A percentile compares a stretch with the other conserved stretches of the same genome.
Evolutionary conservation across 2,888 invertebrate species (phyloP).

Genomic region (Punctoribates punctum): DNA sequence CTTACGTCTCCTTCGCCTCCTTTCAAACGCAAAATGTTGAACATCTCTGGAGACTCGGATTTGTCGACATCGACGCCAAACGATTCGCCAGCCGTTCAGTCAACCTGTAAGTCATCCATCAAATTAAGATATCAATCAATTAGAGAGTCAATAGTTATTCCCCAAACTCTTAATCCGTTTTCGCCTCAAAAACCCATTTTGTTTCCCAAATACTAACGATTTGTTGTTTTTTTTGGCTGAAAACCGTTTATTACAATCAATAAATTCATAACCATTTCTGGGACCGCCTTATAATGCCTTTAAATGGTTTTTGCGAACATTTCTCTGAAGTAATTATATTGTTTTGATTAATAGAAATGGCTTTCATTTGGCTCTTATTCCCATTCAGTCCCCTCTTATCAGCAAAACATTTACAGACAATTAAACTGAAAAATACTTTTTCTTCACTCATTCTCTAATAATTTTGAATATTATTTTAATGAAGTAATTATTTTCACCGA

Average conservation of each 20-base stretch:
- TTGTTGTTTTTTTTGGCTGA: background rate
- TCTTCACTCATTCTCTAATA: background rate
- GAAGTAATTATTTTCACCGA: background rate
- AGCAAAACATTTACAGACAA: conserved; percentile 1
- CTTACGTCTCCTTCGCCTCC: conserved; percentile 3
- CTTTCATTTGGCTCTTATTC: background rate
- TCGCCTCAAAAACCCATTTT: background rate
- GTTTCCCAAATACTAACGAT: background rate
- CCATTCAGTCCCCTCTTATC: background rate
- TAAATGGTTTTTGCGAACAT: background rate
- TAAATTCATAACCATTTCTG: background rate
- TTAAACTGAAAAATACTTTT: background rate
- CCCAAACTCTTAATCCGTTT: background rate
- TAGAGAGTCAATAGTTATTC: background rate
- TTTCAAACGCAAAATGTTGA: conserved; percentile 23
- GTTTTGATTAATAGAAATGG: background rate
- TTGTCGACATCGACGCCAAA: conserved; percentile 17
- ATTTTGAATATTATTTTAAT: background rate
- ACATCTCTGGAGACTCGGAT: conserved; percentile 8
- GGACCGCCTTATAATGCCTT: background rate
- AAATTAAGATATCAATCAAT: conserved; percentile 1
- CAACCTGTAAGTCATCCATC: conserved; percentile 3
- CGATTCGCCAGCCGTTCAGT: conserved; percentile 13
- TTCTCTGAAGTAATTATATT: background rate
- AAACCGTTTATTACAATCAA: background rate